Base-by-base conservation (phyloP, 2,888 invertebrate genomes). In the Cryptosula pallasiana region DNA sequence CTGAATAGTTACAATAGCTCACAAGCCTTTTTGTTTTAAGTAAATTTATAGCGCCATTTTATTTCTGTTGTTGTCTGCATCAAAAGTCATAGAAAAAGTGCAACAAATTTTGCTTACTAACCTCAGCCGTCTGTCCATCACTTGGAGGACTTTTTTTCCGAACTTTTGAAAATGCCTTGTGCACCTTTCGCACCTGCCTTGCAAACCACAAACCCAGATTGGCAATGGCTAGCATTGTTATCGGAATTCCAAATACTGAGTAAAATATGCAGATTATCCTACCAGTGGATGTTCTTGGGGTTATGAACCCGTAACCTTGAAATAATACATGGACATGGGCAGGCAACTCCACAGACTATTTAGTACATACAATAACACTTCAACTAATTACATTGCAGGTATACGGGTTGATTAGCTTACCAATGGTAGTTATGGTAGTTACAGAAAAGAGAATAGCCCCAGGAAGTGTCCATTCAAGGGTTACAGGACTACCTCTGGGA, bases 371-470 rank as follows among this genome's bases (percentile, higher is more conserved):
- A 45, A 45, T 13, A n/a, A n/a, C n/a, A n/a, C n/a, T n/a, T n/a
- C n/a, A n/a, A n/a, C n/a, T n/a, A n/a, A n/a, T n/a, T n/a, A n/a
- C n/a, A n/a, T n/a, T n/a, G n/a, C n/a, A n/a, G n/a, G n/a, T n/a
- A n/a, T n/a, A n/a, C n/a, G n/a, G n/a, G n/a, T n/a, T n/a, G n/a
- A n/a, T n/a, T n/a, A 35, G 25, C 69, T 27, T 32, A 70, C 70
- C 70, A 23, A 70, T 70, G 3, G 70, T 70, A 35, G 70, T 70
- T 29, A 70, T 70, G 23, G 70, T 70, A 36, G 70, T 70, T 3
- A 36, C 70, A 70, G 70, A 70, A 54, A 70, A 70, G 16, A 70
- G 70, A 29, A 70, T 36, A n/a, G 70, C 70, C 9, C 70, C 70
- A 2, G 70, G 70, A 3, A 70, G n/a, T 13, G 70, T 54, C 70